Base-by-base conservation (phyloP, 2,888 invertebrate genomes). In the Cactoblastis cactorum region DNA sequence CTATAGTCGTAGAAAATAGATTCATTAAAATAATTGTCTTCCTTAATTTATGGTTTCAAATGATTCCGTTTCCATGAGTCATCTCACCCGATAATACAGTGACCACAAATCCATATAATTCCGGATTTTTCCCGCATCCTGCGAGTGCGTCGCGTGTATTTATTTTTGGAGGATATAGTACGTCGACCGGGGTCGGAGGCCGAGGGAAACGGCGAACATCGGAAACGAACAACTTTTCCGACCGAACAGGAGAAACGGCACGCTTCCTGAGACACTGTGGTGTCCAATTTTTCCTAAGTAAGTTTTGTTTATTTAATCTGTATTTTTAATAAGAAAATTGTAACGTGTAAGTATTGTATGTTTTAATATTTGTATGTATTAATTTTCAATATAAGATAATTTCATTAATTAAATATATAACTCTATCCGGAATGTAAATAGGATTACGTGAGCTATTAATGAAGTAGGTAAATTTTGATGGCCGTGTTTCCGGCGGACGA, bases 161-260 rank as follows among this genome's bases (percentile, higher is more conserved):
- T 84, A 82, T 83, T 83, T 78, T 77, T 69, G 67, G 71, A 74
- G 69, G 64, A 62, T 69, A 67, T 69, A 65, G 69, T 71, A 72
- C 64, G 55, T 75, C 79, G 68, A 64, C 58, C 57, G 65, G 65
- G 64, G 59, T 63, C 66, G 67, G 60, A 54, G 58, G 62, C 69
- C 55, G 62, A 69, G 70, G 72, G 72, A 70, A 71, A 77, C 71
- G 67, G 83, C 80, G 84, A 84, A 89, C 78, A 84, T 80, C 85
- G 89, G 89, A 89, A 89, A 82, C 83, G 80, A 83, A 83, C 80
- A 83, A 84, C 79, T 86, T 85, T 83, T 75, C 81, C 77, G 80
- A 2, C 67, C 77, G 74, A 80, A 67, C 73, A 72, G 73, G 78
- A 71, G 69, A 69, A 78, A 77, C 79, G 78, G 79, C 62, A 62